Base-by-base conservation (phyloP, 2,797 vertebrate genomes). In the Gadopsis marmoratus region DNA sequence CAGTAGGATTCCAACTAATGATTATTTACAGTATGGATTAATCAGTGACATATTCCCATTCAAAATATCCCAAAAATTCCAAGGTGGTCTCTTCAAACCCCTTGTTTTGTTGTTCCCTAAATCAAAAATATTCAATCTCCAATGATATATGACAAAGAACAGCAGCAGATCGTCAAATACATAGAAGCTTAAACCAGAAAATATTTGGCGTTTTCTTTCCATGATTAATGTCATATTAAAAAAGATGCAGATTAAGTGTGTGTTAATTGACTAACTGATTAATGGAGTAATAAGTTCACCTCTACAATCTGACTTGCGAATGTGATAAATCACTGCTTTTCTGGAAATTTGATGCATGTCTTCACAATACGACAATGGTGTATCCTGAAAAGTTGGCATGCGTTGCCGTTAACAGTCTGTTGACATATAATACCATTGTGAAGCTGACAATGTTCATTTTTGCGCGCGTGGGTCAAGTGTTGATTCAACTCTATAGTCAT, bases 401-500 rank as follows among this genome's bases (percentile, higher is more conserved):
- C 23, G 33, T 53, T 35, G 2, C 23, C 37, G 26, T 77, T 23
- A 61, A 73, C 41, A 61, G 4, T 64, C 45, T 1, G 31, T 23
- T 37, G 17, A 75, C 55, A 53, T 76, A 71, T 45, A 35, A 71
- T 13, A 61, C 29, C 2, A 59, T 41, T 70, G 48, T 51, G 33
- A 68, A 53, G 58, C 65, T 78, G 47, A 56, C 50, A 2, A 51
- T 68, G 50, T 71, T 76, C 6, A 23, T 60, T 58, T 69, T 3
- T 60, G 11, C 68, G 45, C 43, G 6, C 1, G 4, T 29, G 19
- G 53, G 45, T 85, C 74, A 81, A 83, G 58, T 65, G 70, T 71
- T 74, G 70, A 74, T 86, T 85, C 35, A 79, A 63, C 60, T 79
- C 41, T 26, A 23, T 60, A 39, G 48, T 70, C 13, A 74, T 78